Evolutionary conservation across 2,888 invertebrate genomes (phyloP).

Genomic region (Eupithecia exiguata): DNA sequence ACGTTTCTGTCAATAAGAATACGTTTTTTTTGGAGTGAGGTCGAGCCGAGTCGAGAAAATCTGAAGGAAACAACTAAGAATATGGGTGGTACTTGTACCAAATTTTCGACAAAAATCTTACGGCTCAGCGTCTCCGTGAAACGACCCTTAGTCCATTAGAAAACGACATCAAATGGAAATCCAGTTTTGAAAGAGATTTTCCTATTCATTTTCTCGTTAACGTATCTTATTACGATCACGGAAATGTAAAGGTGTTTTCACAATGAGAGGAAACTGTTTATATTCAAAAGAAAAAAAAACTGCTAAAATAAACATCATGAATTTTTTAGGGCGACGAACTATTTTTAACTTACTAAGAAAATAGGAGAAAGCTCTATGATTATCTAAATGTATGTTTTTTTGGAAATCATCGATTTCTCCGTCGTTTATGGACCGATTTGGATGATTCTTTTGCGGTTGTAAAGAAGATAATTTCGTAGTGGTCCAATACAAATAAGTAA

Average conservation of each 20-base stretch:
- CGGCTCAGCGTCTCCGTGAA: neutral
- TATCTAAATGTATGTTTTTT: too few relatives aligned
- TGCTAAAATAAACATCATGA: neutral
- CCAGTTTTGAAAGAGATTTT: conserved; percentile 35
- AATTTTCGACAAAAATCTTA: neutral
- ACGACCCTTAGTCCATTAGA: conserved; percentile 20
- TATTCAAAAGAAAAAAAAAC: neutral
- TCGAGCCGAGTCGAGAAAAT: too few relatives aligned
- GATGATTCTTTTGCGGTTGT: too few relatives aligned
- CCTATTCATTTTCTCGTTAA: conserved; percentile 38
- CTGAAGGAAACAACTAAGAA: too few relatives aligned
- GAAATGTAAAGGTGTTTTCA: conserved; percentile 31
- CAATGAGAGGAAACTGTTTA: conserved; percentile 3
- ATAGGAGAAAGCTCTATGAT: too few relatives aligned
- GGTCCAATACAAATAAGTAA: too few relatives aligned
- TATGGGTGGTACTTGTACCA: too few relatives aligned
- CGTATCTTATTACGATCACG: conserved; percentile 38
- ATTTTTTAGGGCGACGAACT: neutral
- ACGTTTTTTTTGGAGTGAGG: too few relatives aligned
- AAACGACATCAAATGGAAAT: conserved; percentile 31
- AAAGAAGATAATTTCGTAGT: too few relatives aligned
- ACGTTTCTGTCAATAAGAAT: too few relatives aligned
- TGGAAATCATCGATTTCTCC: too few relatives aligned
- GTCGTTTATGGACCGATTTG: too few relatives aligned
- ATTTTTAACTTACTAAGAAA: neutral